These are phyloP conservation scores for Stenodera caucasica DNA, from an alignment of 2,888 invertebrate genomes.

Conservation along the genomic window DNA sequence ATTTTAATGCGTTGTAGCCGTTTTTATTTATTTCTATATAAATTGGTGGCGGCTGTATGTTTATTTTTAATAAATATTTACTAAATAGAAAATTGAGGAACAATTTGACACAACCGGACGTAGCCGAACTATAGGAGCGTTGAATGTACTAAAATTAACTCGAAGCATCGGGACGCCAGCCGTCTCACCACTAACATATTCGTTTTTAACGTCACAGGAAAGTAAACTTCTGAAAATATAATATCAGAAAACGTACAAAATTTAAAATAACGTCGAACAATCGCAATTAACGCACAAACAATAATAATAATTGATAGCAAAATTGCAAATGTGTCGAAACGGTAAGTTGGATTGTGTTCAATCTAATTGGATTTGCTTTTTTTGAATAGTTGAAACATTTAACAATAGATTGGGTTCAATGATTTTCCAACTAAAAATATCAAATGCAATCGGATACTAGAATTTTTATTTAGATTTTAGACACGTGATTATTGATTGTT, in stretches of 20 bases:
- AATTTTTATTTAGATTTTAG: not conserved
- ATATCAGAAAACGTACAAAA: too few species aligned
- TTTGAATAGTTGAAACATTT: not conserved
- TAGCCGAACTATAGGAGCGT: conserved; percentile 44
- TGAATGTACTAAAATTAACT: conserved; percentile 47
- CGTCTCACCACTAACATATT: conserved; percentile 25
- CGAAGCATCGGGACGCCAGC: conserved; percentile 40
- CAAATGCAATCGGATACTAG: not conserved
- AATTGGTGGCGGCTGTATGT: conserved; percentile 11
- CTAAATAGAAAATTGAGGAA: conserved; percentile 42
- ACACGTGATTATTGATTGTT: conserved; percentile 21
- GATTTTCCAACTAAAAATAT: conserved; percentile 4
- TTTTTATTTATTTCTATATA: not conserved
- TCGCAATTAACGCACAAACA: too few species aligned
- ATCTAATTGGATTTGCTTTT: not conserved
- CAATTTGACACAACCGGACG: conserved; percentile 52
- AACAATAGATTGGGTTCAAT: conserved; percentile 8
- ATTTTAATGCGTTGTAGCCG: not conserved
- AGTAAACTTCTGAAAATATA: conserved; percentile 37
- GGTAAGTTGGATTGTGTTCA: conserved; percentile 8
- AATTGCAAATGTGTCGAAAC: conserved; percentile 6
- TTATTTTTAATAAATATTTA: conserved; percentile 36
- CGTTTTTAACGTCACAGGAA: conserved; percentile 23
- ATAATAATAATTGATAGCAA: too few species aligned
- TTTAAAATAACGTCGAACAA: too few species aligned